These are phyloP conservation scores for Pegoplata infirma DNA, from an alignment of 2,888 invertebrate species.

Conservation along the genomic window DNA sequence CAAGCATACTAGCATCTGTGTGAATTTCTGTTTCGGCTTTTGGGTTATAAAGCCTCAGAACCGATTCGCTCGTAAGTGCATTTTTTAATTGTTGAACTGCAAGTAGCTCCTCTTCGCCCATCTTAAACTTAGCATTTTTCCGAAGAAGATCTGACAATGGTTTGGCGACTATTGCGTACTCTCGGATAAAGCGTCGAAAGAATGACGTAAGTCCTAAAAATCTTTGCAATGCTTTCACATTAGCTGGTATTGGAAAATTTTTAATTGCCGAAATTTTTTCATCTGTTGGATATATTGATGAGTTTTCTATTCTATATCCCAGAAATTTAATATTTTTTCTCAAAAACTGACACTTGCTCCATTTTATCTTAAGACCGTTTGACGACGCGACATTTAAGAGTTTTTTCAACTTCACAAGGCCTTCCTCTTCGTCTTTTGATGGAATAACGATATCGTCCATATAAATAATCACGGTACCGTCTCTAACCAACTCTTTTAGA, in stretches of 20 bases:
- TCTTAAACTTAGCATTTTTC: no score
- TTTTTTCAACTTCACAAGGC: background rate
- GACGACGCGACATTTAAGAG: slow-evolving; percentile 1
- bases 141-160: no score
- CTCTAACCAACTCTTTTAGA: slow-evolving; percentile 43
- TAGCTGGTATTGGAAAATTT: slow-evolving; percentile 46
- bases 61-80: no score
- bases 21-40: no score
- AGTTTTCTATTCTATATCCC: slow-evolving; percentile 19
- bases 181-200: slow-evolving; percentile 57
- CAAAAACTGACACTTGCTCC: slow-evolving; percentile 45
- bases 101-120: no score
- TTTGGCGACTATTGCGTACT: no score
- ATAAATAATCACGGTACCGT: slow-evolving; percentile 39
- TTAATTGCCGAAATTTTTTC: slow-evolving; percentile 45
- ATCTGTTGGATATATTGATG: slow-evolving; percentile 27
- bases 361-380: slow-evolving; percentile 40
- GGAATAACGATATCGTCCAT: slow-evolving; percentile 62
- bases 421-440: slow-evolving; percentile 45
- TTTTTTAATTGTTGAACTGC: no score
- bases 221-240: slow-evolving; percentile 40
- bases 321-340: slow-evolving; percentile 20
- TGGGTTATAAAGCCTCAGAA: no score
- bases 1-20: no score
- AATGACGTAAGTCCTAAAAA: slow-evolving; percentile 61